Base-by-base conservation (phyloP, 2,113 vertebrate species). In the Clarias magur region DNA sequence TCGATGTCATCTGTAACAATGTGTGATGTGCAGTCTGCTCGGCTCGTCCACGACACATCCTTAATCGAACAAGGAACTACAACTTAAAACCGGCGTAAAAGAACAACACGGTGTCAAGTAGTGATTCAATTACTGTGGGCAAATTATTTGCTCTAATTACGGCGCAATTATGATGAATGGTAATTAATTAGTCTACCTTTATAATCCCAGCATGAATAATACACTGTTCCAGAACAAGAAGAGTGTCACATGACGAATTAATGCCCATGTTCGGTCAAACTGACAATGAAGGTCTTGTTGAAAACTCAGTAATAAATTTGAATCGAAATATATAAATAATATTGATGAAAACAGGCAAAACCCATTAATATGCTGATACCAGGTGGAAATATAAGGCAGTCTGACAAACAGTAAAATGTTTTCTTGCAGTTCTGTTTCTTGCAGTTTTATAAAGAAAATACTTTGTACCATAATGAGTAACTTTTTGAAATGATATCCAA, bases 1-100 rank as follows among this genome's bases (percentile, higher is more conserved):
- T 84, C 27, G 13, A 84, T 84, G 83, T 84, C 83, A 73, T 57
- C 53, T 84, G 48, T 23, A 84, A 73, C 83, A 57, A 57, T 54
- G 82, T 70, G 82, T 70, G 63, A 83, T 70, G 63, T 68, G 63
- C 82, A 56, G 63, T 56, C 63, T 70, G 63, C 63, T 21, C n/a
- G n/a, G 15, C 82, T 83, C 62, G 1, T 56, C 82, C 12, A 70
- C 17, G 15, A 11, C 42, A 3, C n/a, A 5, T 83, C n/a, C 82
- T 67, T 27, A 60, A 80, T 13, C 57, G 57, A 25, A 81, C 57
- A 6, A 34, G 30, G 34, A 81, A 7, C 19, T 42, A 42, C 57
- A 11, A 62, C 30, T 25, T 59, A 63, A 15, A 62, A 81, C 62
- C n/a, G 19, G 30, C 27, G 17, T 7, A 30, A 11, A 48, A 60